Conservation (phyloP, 2,888 invertebrate species). For the Thymelicus acteon region DNA sequence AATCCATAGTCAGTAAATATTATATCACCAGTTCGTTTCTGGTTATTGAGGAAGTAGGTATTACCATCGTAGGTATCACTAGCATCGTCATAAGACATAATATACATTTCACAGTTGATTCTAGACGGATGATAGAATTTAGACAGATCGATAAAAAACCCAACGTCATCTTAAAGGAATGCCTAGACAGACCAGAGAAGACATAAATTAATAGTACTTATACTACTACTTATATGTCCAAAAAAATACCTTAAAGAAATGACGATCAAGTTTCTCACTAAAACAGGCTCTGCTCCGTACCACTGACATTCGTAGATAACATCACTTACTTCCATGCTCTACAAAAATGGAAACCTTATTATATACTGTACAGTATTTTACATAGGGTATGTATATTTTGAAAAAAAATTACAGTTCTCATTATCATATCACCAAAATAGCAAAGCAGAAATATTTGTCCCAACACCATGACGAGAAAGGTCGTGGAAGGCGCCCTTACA, state of each 20-base stretch:
- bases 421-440: conserved; percentile 61
- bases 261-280: conserved; percentile 58
- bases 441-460: conserved; percentile 63
- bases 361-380: conserved; percentile 39
- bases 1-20: too few species aligned
- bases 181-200: too few species aligned
- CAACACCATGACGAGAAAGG: conserved; percentile 54
- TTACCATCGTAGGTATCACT: too few species aligned
- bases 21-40: too few species aligned
- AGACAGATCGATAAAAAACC: too few species aligned
- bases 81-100: too few species aligned
- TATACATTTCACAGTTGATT: too few species aligned
- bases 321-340: conserved; percentile 58
- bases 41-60: too few species aligned
- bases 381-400: too few species aligned
- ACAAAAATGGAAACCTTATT: conserved; percentile 41
- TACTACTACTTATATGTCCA: background rate
- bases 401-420: conserved; percentile 55
- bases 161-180: background rate
- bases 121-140: too few species aligned
- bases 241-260: conserved; percentile 52
- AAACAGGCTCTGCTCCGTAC: conserved; percentile 52
- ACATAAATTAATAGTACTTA: too few species aligned
- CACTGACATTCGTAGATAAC: conserved; percentile 60
- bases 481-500: conserved; percentile 54